These are phyloP conservation scores for Rhombomys opimus DNA, from an alignment of 2,113 vertebrate species.

Conservation along the genomic window DNA sequence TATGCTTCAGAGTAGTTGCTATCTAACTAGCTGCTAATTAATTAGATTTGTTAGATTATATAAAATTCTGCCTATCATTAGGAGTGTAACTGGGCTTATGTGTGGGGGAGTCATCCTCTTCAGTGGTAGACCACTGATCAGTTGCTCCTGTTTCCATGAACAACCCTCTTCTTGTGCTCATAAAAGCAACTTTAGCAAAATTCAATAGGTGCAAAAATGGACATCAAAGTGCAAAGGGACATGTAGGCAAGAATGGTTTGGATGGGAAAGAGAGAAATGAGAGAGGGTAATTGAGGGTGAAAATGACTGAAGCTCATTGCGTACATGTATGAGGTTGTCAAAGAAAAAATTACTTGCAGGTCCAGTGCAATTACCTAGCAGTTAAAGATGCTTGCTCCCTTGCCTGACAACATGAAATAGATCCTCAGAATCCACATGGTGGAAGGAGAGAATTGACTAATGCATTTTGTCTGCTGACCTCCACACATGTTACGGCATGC, in stretches of 20 bases:
- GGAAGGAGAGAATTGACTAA: background rate
- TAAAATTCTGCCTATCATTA: background rate
- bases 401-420: background rate
- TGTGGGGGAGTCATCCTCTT: background rate
- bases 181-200: background rate
- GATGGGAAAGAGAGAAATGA: background rate
- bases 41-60: background rate
- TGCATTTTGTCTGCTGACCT: background rate
- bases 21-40: background rate
- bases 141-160: background rate
- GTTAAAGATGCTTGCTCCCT: background rate
- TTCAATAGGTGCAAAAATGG: no score
- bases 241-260: background rate
- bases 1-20: background rate
- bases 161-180: background rate
- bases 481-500: background rate
- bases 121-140: background rate
- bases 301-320: no score
- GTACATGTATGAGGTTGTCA: no score
- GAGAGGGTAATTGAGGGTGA: no score
- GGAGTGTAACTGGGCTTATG: background rate
- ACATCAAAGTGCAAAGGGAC: background rate
- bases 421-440: background rate
- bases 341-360: no score
- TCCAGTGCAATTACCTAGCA: background rate